These are phyloP conservation scores for Geotrypetes seraphini DNA, from an alignment of 2,797 vertebrate genomes.

Conservation along the genomic window DNA sequence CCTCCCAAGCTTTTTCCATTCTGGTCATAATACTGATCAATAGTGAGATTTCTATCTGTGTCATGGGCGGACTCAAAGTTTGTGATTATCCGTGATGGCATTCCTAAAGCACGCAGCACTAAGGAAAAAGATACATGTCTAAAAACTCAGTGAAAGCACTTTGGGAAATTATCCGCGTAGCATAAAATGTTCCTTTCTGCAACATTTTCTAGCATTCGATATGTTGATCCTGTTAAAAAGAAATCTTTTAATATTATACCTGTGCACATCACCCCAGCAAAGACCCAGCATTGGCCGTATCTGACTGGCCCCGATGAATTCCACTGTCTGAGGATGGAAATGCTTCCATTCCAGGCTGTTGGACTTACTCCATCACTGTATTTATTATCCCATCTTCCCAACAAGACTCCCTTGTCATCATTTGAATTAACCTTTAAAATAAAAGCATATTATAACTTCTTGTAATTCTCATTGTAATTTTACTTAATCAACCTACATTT, in stretches of 20 bases:
- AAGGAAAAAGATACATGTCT: background rate
- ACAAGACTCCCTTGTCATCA: slow-evolving; percentile 62
- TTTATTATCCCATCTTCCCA: slow-evolving; percentile 69
- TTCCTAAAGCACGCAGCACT: slow-evolving; percentile 78
- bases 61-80: slow-evolving; percentile 82
- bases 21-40: slow-evolving; percentile 59
- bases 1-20: slow-evolving; percentile 34
- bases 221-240: background rate
- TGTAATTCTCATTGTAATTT: no score
- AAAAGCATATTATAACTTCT: background rate
- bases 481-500: background rate
- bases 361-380: slow-evolving; percentile 68
- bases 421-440: slow-evolving; percentile 75
- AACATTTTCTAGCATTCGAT: background rate
- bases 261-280: slow-evolving; percentile 81
- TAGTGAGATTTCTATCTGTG: slow-evolving; percentile 54
- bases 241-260: slow-evolving; percentile 42
- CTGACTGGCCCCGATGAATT: slow-evolving; percentile 61
- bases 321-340: slow-evolving; percentile 78
- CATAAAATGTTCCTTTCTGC: no score
- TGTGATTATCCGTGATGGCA: slow-evolving; percentile 72
- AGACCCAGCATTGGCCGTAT: slow-evolving; percentile 95
- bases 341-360: slow-evolving; percentile 73
- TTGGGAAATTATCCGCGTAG: background rate
- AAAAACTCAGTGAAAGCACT: background rate